Evolutionary conservation across 2,113 vertebrate genomes (phyloP).

Genomic region (Neoarius graeffei): DNA sequence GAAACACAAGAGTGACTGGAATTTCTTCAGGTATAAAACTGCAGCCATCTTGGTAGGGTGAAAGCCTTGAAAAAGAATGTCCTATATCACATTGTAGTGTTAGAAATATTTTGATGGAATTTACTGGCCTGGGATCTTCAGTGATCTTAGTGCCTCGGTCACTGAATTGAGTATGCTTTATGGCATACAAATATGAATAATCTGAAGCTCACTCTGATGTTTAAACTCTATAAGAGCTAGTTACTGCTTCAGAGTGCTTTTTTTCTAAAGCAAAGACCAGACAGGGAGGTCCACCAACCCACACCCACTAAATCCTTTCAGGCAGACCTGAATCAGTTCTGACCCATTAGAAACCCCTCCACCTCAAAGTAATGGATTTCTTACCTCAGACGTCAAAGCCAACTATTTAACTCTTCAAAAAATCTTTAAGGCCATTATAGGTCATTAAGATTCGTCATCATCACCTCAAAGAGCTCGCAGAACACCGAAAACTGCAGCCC

Average conservation of each 20-base stretch:
- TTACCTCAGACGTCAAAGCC: constrained; percentile 22
- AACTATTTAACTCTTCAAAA: constrained; percentile 10
- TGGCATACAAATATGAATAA: background rate
- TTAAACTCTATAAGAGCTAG: constrained; percentile 53
- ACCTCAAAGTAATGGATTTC: constrained; percentile 3
- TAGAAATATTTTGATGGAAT: background rate
- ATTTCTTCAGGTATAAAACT: background rate
- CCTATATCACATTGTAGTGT: background rate
- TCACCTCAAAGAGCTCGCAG: background rate
- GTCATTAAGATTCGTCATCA: background rate
- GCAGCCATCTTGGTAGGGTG: background rate
- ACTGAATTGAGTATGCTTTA: background rate
- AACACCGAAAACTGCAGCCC: background rate
- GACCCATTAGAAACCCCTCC: constrained; percentile 15
- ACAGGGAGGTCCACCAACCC: constrained; percentile 38
- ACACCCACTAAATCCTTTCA: constrained; percentile 48
- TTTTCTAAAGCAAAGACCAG: constrained; percentile 58
- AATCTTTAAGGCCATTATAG: constrained; percentile 14
- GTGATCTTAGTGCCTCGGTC: background rate
- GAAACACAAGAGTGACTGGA: constrained; percentile 49
- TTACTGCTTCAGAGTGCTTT: constrained; percentile 77
- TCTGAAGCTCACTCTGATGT: constrained; percentile 44
- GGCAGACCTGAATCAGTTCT: constrained; percentile 12
- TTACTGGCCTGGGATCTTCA: background rate
- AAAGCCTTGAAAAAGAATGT: constrained; percentile 15